Base-by-base conservation (phyloP, 2,797 vertebrate genomes). In the Muscicapa comitata region DNA sequence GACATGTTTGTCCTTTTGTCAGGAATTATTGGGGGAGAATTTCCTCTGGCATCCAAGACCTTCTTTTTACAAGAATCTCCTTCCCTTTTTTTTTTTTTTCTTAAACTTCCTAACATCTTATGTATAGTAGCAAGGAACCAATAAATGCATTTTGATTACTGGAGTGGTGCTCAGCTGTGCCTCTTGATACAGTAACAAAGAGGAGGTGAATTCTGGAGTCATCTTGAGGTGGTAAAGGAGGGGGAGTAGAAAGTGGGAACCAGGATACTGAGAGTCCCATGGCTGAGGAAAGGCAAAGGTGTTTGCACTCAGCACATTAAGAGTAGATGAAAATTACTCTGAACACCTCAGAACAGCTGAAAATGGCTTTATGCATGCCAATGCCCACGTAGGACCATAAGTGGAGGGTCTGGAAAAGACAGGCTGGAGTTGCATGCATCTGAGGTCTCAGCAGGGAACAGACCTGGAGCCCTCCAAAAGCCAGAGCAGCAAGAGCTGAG, bases 101-200 rank as follows among this genome's bases (percentile, higher is more conserved):
- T 86, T 95, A 73, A 82, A 73, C 67, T 93, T 94, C 77, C 63
- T 82, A 79, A 63, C 18, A 75, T 33, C 26, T 75, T 94, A 79
- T 79, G 79, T 91, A 85, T 76, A 82, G 81, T 10, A 96, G 26
- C 70, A 95, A 84, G 70, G 90, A 92, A 72, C 74, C 51, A 73
- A 59, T 70, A 89, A 79, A 76, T 51, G 18, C 18, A 28, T 76
- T 85, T 62, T 94, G 77, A 93, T 94, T 88, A 66, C 66, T 92
- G 81, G 74, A 89, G 71, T 59, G 63, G 21, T 85, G 40, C 59
- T 92, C 55, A 79, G 37, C 74, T 78, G 20, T 66, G 57, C 40
- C 25, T 81, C 47, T 50, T 61, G 54, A 62, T 35, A 42, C 8
- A 79, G 20, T 23, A 68, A 37, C 31, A 42, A 51, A 84, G 54